Evolutionary conservation across 2,113 vertebrate species (phyloP), one percentile per base, ranked within the genome.

Genomic region (Hippopotamus amphibius): DNA sequence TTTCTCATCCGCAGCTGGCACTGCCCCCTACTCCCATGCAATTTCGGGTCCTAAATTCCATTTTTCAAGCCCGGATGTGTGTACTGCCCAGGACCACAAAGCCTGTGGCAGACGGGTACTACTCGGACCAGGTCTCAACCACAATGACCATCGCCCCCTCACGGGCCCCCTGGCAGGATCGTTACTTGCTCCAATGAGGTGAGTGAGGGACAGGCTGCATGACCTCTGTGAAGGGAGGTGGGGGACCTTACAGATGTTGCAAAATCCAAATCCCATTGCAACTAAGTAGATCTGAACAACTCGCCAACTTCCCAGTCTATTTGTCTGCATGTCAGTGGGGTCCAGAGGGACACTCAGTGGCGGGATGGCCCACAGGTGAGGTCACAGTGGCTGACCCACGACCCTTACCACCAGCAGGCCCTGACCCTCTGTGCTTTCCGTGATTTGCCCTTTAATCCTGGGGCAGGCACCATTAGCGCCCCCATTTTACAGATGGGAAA

Each of bases 391-490:
- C 10, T 24, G 46, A 9, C 41, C 30, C 24, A 2, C 1, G 1
- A 17, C 5, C 14, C 83, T 21, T 26, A 7, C 10, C 1, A 1
- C 74, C 16, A 41, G 26, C 46, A 4, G 12, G 22, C n/a, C 4
- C 59, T 0, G 0, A 5, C 2, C 71, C 81, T n/a, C 8, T 0
- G 48, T 28, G 24, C 61, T 21, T 26, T 11, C 55, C 3, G 1
- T 6, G 37, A 12, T 4, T 17, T 0, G 10, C 41, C 57, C 71
- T 48, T 41, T 26, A 14, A 17, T 30, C 76, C 57, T 57, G 1
- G 14, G 41, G 19, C 30, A 57, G 74, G 19, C 6, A 8, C 48
- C 33, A 14, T 28, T 11, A 12, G 33, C 8, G 46, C 77, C 21
- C 57, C 30, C 57, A 14, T 61, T 81, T 90, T 8, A 84, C n/a